A percentile compares a stretch with the other conserved stretches of the same genome.
These are phyloP conservation scores for Lepidochitona cinerea DNA, from an alignment of 2,888 invertebrate species.

Conservation along the genomic window DNA sequence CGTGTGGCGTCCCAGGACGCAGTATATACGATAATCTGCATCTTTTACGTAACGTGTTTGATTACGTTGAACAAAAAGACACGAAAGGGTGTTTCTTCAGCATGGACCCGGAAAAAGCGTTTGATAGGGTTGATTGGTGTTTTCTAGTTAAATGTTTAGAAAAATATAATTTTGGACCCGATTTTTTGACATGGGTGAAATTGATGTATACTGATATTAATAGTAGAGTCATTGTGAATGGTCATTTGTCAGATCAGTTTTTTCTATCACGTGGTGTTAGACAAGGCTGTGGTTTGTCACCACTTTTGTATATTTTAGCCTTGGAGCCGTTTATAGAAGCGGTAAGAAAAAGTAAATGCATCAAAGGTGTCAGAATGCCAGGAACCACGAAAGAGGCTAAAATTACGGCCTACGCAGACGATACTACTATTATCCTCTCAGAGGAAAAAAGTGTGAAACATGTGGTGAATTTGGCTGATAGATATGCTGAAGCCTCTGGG, in stretches of 20 bases:
- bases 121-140: constrained; percentile 35
- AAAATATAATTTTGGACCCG: constrained; percentile 25
- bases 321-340: not conserved
- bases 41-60: constrained; percentile 29
- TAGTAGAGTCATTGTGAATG: not conserved
- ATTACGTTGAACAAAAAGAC: constrained; percentile 34
- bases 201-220: constrained; percentile 27
- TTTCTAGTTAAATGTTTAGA: constrained; percentile 33
- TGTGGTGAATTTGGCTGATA: constrained; percentile 1
- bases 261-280: constrained; percentile 5
- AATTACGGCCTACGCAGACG: constrained; percentile 16
- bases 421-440: constrained; percentile 10
- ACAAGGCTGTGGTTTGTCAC: constrained; percentile 4
- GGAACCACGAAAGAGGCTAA: constrained; percentile 6
- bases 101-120: constrained; percentile 44
- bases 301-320: not conserved
- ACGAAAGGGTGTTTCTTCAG: constrained; percentile 25
- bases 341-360: not conserved
- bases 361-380: constrained; percentile 21
- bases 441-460: constrained; percentile 1
- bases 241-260: constrained; percentile 2
- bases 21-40: constrained; percentile 38
- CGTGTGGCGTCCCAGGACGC: constrained; percentile 32
- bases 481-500: constrained; percentile 19
- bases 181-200: not conserved